phyloP scores from a whole-genome alignment of 2,113 vertebrate species.

The Mustelus asterias region DNA sequence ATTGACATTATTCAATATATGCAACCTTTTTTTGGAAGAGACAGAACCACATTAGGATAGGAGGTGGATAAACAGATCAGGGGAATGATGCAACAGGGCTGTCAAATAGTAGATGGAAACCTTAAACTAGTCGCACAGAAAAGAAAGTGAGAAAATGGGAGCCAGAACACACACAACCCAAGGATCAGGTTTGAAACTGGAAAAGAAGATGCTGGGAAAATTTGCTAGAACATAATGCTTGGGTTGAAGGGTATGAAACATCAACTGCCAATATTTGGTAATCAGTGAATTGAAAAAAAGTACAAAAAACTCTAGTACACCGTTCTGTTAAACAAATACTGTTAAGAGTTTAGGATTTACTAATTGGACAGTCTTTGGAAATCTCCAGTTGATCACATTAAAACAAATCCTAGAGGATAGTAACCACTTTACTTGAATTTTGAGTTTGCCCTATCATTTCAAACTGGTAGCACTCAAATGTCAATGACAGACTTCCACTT shows the following conservation, averaged over 20 bases:
- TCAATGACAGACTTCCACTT: not conserved
- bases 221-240: not conserved
- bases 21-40: not conserved
- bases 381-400: not conserved
- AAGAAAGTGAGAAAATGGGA: not conserved
- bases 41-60: not conserved
- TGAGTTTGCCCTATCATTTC: not conserved
- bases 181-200: not conserved
- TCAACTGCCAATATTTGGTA: not conserved
- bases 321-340: not conserved
- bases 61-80: not conserved
- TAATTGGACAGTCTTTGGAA: not conserved
- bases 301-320: not conserved
- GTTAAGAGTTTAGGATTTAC: not conserved
- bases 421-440: not conserved
- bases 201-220: not conserved
- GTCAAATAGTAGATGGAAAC: not conserved
- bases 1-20: not conserved
- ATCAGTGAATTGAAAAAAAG: not conserved
- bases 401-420: not conserved
- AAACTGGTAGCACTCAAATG: not conserved
- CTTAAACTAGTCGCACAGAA: not conserved
- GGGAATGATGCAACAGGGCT: not conserved
- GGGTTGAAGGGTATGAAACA: too few species aligned
- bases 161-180: not conserved